Evolutionary conservation across 1,140 invertebrate species (phyloP).

Genomic region (Ruditapes philippinarum): DNA sequence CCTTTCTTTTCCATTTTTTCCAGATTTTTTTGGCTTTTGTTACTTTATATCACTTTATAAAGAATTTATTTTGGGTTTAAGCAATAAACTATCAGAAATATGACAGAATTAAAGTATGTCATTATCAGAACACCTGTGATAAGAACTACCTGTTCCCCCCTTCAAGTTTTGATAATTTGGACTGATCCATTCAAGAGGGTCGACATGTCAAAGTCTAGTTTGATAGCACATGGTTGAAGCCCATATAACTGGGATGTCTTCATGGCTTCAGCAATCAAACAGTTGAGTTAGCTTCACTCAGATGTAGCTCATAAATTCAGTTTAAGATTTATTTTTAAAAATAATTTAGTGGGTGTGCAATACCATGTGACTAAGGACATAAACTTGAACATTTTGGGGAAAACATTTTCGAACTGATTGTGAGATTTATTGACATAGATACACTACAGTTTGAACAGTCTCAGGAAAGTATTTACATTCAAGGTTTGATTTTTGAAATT

Average conservation of each 20-base stretch:
- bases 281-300: background rate
- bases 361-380: conserved; percentile 36
- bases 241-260: conserved; percentile 53
- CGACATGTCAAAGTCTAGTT: conserved; percentile 66
- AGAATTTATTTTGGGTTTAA: background rate
- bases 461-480: conserved; percentile 1
- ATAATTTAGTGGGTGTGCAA: background rate
- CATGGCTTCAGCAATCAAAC: conserved; percentile 28
- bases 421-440: conserved; percentile 27
- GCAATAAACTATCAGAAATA: background rate
- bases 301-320: conserved; percentile 2
- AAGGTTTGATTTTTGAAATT: conserved; percentile 53
- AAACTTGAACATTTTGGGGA: background rate
- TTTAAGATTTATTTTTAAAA: background rate
- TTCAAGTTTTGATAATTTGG: background rate
- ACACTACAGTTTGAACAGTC: background rate
- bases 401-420: background rate
- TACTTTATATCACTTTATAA: too few species aligned
- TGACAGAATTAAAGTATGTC: background rate
- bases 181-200: conserved; percentile 57
- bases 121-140: conserved; percentile 54
- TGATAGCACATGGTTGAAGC: conserved; percentile 59
- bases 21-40: background rate
- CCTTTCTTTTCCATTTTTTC: background rate
- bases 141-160: conserved; percentile 12